phyloP scores from a whole-genome alignment of 1,140 invertebrate genomes.

The Ericerus pela region DNA sequence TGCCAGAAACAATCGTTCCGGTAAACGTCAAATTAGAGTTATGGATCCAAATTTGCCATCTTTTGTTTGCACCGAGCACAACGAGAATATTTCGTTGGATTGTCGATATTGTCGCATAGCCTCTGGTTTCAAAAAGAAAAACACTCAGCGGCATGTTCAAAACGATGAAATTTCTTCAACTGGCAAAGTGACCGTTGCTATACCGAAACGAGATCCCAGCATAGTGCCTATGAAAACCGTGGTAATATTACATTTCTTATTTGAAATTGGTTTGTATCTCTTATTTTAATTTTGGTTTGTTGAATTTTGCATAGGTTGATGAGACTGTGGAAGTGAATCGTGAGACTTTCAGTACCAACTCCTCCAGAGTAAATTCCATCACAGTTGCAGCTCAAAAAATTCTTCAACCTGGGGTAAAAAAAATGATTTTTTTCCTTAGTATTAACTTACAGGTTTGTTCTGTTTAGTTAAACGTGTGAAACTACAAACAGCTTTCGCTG shows the following conservation, averaged over 20 bases:
- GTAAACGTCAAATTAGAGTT: slow-evolving; percentile 5
- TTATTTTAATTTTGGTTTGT: no score
- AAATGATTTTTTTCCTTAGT: no score
- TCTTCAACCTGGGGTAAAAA: no score
- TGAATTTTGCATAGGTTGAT: no score
- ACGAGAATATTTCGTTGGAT: background rate
- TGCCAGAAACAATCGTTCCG: background rate
- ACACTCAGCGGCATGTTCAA: background rate
- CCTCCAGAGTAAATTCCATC: no score
- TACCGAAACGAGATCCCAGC: background rate
- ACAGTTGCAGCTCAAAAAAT: no score
- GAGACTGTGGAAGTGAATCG: no score
- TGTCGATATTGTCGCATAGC: slow-evolving; percentile 6
- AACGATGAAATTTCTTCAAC: slow-evolving; percentile 2
- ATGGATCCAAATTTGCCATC: slow-evolving; percentile 1
- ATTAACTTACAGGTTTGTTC: no score
- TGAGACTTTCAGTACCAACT: no score
- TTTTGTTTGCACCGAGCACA: slow-evolving; percentile 6
- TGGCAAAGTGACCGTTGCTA: slow-evolving; percentile 1
- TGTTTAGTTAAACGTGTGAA: no score
- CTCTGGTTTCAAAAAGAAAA: slow-evolving; percentile 1
- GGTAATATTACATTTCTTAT: background rate
- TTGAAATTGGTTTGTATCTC: background rate
- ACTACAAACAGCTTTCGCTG: no score
- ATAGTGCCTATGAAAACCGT: background rate